Conservation (phyloP, 2,113 vertebrate genomes). For the Pyxicephalus adspersus region DNA sequence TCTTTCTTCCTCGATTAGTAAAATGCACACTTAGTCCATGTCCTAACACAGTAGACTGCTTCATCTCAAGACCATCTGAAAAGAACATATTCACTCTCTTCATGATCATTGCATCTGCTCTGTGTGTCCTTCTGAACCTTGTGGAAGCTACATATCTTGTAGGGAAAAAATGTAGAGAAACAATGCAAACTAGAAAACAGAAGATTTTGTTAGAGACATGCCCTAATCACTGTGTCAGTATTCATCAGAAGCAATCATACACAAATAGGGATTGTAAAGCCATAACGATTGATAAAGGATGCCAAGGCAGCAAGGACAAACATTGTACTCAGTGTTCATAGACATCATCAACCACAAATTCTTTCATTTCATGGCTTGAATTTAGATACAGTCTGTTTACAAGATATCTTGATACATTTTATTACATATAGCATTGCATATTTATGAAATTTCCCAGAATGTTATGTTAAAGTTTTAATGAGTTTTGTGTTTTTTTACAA, state of each 20-base stretch:
- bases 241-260: background rate
- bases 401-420: too few relatives aligned
- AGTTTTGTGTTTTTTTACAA: too few relatives aligned
- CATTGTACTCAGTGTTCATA: background rate
- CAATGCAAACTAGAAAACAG: fast-evolving
- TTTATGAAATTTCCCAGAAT: too few relatives aligned
- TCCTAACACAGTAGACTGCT: conserved; percentile 92
- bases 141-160: conserved; percentile 86
- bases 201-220: fast-evolving
- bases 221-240: background rate
- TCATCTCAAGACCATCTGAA: conserved; percentile 90
- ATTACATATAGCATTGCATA: too few relatives aligned
- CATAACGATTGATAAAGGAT: background rate
- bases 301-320: background rate
- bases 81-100: conserved; percentile 95
- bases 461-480: too few relatives aligned
- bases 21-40: conserved; percentile 84
- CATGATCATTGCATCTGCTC: conserved; percentile 84
- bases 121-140: conserved; percentile 85
- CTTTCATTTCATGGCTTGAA: too few relatives aligned
- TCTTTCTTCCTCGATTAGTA: conserved; percentile 82
- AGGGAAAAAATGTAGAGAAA: conserved; percentile 78
- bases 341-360: too few relatives aligned
- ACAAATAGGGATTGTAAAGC: background rate
- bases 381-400: too few relatives aligned